These are phyloP conservation scores for Kradibia gibbosae DNA, from an alignment of 1,140 invertebrate genomes.

Conservation along the genomic window DNA sequence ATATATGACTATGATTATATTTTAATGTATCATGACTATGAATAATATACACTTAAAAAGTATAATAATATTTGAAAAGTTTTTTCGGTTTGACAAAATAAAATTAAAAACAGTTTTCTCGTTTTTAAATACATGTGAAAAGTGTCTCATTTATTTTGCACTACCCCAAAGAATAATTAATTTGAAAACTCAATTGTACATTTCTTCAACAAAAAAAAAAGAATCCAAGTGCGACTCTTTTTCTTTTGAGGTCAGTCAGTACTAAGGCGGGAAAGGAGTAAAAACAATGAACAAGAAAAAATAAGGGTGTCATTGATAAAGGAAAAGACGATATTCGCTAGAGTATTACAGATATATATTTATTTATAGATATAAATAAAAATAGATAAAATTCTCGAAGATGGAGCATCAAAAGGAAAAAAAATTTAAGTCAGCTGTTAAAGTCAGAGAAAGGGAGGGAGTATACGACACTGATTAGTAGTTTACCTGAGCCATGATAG, in stretches of 20 bases:
- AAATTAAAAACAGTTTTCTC: too few relatives aligned
- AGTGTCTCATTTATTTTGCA: background rate
- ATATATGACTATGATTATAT: too few relatives aligned
- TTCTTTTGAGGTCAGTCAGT: constrained; percentile 11
- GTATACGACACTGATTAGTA: constrained; percentile 51
- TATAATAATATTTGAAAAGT: too few relatives aligned
- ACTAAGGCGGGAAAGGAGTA: background rate
- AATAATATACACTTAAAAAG: too few relatives aligned
- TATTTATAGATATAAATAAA: constrained; percentile 5
- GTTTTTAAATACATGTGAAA: background rate
- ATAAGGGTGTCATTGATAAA: too few relatives aligned
- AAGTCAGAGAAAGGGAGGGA: background rate
- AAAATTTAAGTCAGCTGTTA: background rate
- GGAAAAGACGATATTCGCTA: constrained; percentile 10
- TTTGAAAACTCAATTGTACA: constrained; percentile 25
- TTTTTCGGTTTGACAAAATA: too few relatives aligned
- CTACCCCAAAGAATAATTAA: background rate
- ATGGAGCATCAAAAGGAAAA: background rate
- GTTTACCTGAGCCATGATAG: constrained; percentile 55
- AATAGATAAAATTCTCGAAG: background rate
- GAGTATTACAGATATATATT: background rate
- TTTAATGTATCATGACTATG: too few relatives aligned
- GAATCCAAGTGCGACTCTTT: constrained; percentile 12
- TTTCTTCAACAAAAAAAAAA: constrained; percentile 24
- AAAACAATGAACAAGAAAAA: background rate